Percentiles rank a stretch among this genome's conserved stretches.
Conservation (phyloP, 2,113 vertebrate species). For the Cyrtonyx montezumae region DNA sequence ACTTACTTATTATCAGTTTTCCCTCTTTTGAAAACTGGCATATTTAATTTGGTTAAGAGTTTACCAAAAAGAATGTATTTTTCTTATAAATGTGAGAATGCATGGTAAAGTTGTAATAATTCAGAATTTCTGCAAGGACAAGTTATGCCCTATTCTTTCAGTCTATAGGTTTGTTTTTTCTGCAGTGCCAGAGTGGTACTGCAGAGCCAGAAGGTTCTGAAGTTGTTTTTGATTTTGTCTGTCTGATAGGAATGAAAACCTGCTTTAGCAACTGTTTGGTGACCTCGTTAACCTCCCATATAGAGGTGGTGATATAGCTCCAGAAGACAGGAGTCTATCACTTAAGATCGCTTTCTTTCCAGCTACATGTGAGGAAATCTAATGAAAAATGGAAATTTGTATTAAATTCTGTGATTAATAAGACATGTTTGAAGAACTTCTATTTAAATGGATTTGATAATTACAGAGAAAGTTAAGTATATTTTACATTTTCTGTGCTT, state of each 20-base stretch:
- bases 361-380: background rate
- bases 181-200: background rate
- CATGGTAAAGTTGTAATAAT: background rate
- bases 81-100: background rate
- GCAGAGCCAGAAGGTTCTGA: background rate
- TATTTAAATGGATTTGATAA: background rate
- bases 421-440: background rate
- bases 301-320: accelerated
- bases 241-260: background rate
- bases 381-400: background rate
- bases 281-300: background rate
- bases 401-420: background rate
- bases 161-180: background rate
- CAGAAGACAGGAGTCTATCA: background rate
- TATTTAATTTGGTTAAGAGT: background rate
- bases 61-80: background rate
- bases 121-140: background rate
- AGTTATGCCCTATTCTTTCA: background rate
- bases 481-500: background rate
- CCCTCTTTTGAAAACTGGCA: background rate
- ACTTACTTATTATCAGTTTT: background rate
- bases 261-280: background rate
- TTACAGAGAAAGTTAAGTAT: background rate
- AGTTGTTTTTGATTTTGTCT: background rate
- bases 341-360: background rate